Evolutionary conservation across 1,140 invertebrate genomes (phyloP), one percentile per base, ranked within the genome.

Genomic region (Polypedilum pembai): DNA sequence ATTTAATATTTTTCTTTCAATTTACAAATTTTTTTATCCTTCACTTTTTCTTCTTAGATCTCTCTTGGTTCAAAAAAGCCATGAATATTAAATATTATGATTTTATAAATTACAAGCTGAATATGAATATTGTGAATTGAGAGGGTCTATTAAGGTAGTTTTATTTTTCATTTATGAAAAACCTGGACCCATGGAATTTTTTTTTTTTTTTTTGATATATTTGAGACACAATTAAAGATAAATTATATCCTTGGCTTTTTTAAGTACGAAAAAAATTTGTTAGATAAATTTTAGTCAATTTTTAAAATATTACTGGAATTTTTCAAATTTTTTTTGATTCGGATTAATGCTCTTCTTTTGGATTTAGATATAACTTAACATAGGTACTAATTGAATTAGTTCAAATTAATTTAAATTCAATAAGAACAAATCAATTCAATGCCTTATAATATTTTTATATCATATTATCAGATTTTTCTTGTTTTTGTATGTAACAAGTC

Each of bases 71-170:
- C 45, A 56, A 56, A 56, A 41, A 56, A 56, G 45, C 45, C 45
- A 56, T n/a, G 45, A 56, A 56, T 56, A 56, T 56, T 56, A 56
- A n/a, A 56, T 56, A 56, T 56, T n/a, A 45, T 45, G 15, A 12
- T 45, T n/a, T 45, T 56, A 56, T 56, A 56, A 56, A 56, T 56
- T 56, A 56, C 45, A 56, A 56, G 45, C 45, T 56, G 45, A 56
- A n/a, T 56, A 56, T 15, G 45, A n/a, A n/a, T 56, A 15, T n/a
- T 15, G 12, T 56, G 45, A 15, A 15, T 56, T n/a, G 12, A 1
- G 12, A 15, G 45, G 24, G 45, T 56, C 45, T 33, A 33, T 33
- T 33, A 45, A 45, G 41, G 41, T 7, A 10, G 8, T 56, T 12
- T 3, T 33, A 33, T 45, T 45, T 12, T 3, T 12, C 8, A 15